These are phyloP conservation scores for Glareola pratincola DNA, from an alignment of 2,113 vertebrate genomes.

Conservation along the genomic window DNA sequence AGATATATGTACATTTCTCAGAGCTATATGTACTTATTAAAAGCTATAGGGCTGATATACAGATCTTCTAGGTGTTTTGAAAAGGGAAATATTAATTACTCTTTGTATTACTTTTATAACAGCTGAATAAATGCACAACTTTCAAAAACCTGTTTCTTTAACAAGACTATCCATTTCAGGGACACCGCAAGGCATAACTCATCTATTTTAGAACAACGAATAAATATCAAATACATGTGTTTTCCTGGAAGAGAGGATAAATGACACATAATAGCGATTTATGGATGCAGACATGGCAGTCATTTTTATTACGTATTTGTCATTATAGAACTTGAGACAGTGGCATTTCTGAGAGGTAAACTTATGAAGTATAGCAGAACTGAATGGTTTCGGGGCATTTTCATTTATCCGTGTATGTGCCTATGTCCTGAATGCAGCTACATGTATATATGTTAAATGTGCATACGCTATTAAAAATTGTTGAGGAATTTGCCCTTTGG, in stretches of 20 bases:
- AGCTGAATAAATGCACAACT: not conserved
- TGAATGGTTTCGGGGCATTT: not conserved
- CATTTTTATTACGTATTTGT: not conserved
- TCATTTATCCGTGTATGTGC: not conserved
- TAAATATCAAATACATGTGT: not conserved
- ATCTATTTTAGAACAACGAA: not conserved
- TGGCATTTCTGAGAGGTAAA: not conserved
- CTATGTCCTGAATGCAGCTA: not conserved
- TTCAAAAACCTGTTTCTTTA: not conserved
- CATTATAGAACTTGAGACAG: not conserved
- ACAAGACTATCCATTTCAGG: not conserved
- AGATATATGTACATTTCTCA: slow-evolving; percentile 40
- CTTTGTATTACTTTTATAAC: not conserved
- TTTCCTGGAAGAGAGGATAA: not conserved
- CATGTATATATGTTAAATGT: not conserved
- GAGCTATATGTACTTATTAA: slow-evolving; percentile 12
- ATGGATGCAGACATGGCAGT: not conserved
- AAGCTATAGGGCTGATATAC: not conserved
- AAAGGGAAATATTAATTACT: slow-evolving; percentile 21
- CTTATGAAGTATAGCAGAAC: not conserved
- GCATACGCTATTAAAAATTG: not conserved
- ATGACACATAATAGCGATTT: not conserved
- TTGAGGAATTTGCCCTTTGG: not conserved
- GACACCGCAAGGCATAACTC: not conserved
- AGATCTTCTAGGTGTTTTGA: not conserved